Conservation (phyloP, 53 echinoderm and acorn worm genomes). For the Apostichopus leukothele region DNA sequence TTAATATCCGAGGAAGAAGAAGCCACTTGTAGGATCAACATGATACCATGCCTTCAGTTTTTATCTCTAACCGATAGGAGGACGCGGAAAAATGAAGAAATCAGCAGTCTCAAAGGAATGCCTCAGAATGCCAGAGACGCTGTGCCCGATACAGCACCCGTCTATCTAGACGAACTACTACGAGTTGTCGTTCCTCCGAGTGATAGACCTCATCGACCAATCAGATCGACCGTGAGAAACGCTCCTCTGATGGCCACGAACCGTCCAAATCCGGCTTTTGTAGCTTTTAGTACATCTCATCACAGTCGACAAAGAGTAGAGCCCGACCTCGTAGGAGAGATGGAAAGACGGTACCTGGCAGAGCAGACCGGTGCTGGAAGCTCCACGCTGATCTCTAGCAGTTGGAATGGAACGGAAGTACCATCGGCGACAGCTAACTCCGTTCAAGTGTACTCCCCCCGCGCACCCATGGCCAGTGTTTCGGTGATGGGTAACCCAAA, state of each 20-base stretch:
- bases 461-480: conserved; percentile 46
- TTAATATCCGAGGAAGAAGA: neutral
- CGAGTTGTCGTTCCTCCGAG: conserved; percentile 79
- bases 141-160: conserved; percentile 41
- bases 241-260: conserved; percentile 75
- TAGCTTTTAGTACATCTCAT: conserved; percentile 75
- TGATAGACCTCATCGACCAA: conserved; percentile 65
- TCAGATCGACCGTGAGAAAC: conserved; percentile 42
- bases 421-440: conserved; percentile 60
- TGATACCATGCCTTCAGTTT: conserved; percentile 35
- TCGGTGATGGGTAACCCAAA: conserved; percentile 85
- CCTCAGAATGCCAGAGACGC: neutral
- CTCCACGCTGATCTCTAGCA: conserved; percentile 67
- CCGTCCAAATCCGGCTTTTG: conserved; percentile 63
- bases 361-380: conserved; percentile 49
- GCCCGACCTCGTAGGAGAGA: conserved; percentile 54
- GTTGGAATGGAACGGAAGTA: conserved; percentile 83
- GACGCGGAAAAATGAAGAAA: neutral
- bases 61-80: neutral
- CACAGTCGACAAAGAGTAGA: conserved; percentile 47
- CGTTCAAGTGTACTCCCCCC: conserved; percentile 61
- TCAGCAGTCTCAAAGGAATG: neutral
- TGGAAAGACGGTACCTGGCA: conserved; percentile 47
- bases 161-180: conserved; percentile 80
- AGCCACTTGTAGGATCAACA: conserved; percentile 19